Base-by-base conservation (phyloP, 2,797 vertebrate genomes). In the Coluber constrictor region DNA sequence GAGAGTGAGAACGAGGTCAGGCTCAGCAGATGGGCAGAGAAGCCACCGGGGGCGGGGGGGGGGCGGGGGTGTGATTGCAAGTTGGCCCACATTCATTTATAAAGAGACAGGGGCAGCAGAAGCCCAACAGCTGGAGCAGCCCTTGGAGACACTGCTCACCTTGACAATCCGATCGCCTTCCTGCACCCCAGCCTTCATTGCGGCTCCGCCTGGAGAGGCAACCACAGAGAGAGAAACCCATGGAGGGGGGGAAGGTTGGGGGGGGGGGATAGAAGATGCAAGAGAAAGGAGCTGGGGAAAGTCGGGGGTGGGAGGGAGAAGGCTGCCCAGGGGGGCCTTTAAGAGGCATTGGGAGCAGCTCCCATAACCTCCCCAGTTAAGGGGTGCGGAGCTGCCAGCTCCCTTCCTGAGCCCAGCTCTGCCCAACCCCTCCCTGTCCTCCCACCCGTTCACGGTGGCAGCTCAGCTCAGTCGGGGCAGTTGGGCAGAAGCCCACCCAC, bases 81-180 rank as follows among this genome's bases (percentile, higher is more conserved):
- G 20, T 4, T 11, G 74, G 37, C 3, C 9, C 74, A 23, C 70
- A 51, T 51, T 51, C 7, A 3, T 18, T 8, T 37, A 8, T 37
- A 27, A 27, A 10, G 32, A 20, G 70, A 9, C 6, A 3, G 32
- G 16, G 70, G 32, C 32, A 8, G 13, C 12, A 23, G 61, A 70
- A 51, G 88, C 7, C 15, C n/a, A 18, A 2, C 63, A 7, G 23
- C 8, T 16, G 57, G 37, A 1, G 16, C 47, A 20, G n/a, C 18
- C 29, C 51, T 74, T 2, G 23, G 87, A 15, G n/a, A 32, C 12
- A 0, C 60, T 37, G 94, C 97, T 96, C 90, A 99, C 98, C 98
- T 99, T 99, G 94, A 99, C 98, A 97, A 99, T 99, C 1, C 98
- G 96, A 96, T 99, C 98, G 0, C 98, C 98, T 93, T 99, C 98